Base-by-base conservation (phyloP, 2,888 invertebrate genomes). In the Choristoneura rosaceana region DNA sequence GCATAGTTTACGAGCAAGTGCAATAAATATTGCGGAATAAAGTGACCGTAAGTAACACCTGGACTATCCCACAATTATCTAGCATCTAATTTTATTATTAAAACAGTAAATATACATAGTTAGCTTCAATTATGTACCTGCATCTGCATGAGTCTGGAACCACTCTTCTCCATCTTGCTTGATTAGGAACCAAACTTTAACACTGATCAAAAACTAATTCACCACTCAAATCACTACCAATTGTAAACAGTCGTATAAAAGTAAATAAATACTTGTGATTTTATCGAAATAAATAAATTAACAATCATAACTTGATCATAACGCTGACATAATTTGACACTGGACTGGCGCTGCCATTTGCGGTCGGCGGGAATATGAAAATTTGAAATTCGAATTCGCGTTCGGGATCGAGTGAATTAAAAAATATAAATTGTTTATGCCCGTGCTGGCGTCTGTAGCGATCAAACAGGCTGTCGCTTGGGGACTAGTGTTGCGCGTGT, bases 101-200 rank as follows among this genome's bases (percentile, higher is more conserved):
- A 17, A 5, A 15, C 25, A 2, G 12, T n/a, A 15, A 3, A 25
- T 25, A 25, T 25, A 25, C 25, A 25, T 25, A 25, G 25, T 25
- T 25, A 25, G 25, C 25, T 25, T 4, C 1, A 3, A 14, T 62
- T n/a, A 59, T 85, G 84, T 80, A 92, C 93, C 90, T 94, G 92
- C 91, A 94, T 94, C 77, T 94, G 92, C 82, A 94, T 80, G 43
- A 94, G 87, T 77, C 88, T 85, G 66, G 93, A 94, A 43, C 91
- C 91, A 70, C 89, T 88, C 74, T 89, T 92, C 82, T 94, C 93
- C 93, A 94, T 94, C 75, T 84, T 70, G 61, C 74, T 34, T 69
- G 71, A 74, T 34, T 69, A 70, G 74, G 77, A 82, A 82, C 82
- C 79, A 75, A 55, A 55, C 55, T 55, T 17, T 7, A 25, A 80